Base-by-base conservation (phyloP, 1,140 invertebrate species). In the Solen grandis region DNA sequence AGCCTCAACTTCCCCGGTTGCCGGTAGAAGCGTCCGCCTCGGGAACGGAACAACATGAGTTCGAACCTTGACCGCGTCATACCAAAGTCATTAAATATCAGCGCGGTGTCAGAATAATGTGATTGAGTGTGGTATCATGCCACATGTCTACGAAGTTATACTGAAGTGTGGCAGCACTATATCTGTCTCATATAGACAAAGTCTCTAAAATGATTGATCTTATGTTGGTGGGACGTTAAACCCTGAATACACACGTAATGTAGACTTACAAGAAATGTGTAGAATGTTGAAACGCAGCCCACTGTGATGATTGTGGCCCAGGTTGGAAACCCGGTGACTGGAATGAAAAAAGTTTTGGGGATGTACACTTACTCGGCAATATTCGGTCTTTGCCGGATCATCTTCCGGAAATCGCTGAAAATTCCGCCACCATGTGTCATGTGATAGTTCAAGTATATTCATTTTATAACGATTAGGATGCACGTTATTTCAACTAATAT, bases 241-340 rank as follows among this genome's bases (percentile, higher is more conserved):
- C n/a, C n/a, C 27, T 66, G 63, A 25, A n/a, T 38, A 14, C 13
- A 10, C 35, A 19, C 5, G 10, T 66, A 38, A 14, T 62, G 33
- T 25, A 25, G 55, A 95, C 95, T 94, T 94, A 97, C 96, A 87
- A 97, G 93, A 10, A 95, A 95, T 0, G 96, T 96, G 88, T 97
- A 97, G 89, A 97, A 95, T 1, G 96, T 96, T 87, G 96, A 97
- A 1, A 96, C 95, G 0, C 95, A 89, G 81, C 97, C 97, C 25
- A 98, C 95, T 5, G 95, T 94, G 36, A 98, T 88, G 66, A 99
- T 96, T 3, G 88, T 89, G 1, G 88, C 88, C 87, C 87, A 88
- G 1, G 86, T 88, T 16, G 88, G 88, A 83, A 89, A 87, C 29
- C 86, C 88, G 13, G 88, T 90, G 13, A 90, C 88, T 89, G 81